These are phyloP conservation scores for Indicator indicator DNA, from an alignment of 2,113 vertebrate genomes.

Conservation along the genomic window DNA sequence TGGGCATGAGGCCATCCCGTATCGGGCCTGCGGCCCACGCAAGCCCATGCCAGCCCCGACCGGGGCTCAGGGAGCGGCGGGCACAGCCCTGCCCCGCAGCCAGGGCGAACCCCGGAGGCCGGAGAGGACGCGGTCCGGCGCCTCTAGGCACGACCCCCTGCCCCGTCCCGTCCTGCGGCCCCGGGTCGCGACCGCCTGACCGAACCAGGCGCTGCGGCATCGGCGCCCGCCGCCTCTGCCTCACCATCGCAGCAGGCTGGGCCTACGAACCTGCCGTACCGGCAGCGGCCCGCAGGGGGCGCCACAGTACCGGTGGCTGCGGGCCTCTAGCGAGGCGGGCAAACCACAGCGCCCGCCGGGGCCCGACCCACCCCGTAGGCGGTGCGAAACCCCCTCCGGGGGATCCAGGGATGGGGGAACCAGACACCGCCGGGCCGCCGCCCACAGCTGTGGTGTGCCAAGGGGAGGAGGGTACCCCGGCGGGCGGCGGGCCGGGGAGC, in stretches of 20 bases:
- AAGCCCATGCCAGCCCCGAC: neutral
- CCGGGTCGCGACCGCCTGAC: neutral
- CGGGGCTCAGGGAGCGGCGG: neutral
- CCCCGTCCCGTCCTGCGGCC: neutral
- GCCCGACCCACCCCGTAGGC: neutral
- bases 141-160: neutral
- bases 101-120: neutral
- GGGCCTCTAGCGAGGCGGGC: neutral
- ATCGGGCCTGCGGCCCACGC: too few species aligned
- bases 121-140: neutral
- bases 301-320: neutral
- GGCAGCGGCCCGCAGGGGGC: conserved; percentile 7
- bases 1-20: too few species aligned
- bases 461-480: neutral
- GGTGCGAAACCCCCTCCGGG: neutral
- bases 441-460: too few species aligned
- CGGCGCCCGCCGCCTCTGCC: neutral
- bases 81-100: neutral
- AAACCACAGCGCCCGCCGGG: neutral
- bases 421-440: neutral
- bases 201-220: neutral
- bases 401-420: neutral
- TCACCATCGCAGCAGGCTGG: neutral
- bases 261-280: too few species aligned
- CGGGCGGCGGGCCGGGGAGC: neutral